These are phyloP conservation scores for Oegoconia quadripuncta DNA, from an alignment of 2,888 invertebrate species.

Conservation along the genomic window DNA sequence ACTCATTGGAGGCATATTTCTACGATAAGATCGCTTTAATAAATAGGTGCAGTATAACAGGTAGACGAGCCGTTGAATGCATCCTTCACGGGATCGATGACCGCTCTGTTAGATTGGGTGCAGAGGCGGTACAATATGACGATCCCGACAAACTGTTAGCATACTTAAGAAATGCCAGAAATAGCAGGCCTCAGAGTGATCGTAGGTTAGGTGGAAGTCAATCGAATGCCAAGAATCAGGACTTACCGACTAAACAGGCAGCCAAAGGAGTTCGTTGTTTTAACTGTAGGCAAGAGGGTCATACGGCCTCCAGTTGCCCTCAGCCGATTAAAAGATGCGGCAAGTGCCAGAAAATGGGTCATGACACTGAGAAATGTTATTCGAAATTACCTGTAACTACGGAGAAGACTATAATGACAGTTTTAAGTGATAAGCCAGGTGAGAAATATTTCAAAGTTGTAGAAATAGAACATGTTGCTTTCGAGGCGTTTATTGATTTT, in stretches of 20 bases:
- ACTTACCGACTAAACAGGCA: neutral
- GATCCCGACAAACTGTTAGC: constrained; percentile 18
- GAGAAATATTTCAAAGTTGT: neutral
- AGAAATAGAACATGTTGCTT: neutral
- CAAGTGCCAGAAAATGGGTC: neutral
- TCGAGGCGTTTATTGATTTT: constrained; percentile 3
- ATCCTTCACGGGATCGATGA: constrained; percentile 21
- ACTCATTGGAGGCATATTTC: constrained; percentile 16
- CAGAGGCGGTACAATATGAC: constrained; percentile 18
- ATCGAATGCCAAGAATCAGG: neutral
- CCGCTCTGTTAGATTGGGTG: constrained; percentile 17
- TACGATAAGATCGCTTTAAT: constrained; percentile 18
- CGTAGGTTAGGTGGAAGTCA: neutral
- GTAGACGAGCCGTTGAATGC: constrained; percentile 21
- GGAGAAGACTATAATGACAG: neutral
- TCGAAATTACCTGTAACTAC: neutral
- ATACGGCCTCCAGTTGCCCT: neutral
- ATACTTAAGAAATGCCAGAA: constrained; percentile 18
- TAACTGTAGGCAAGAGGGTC: neutral
- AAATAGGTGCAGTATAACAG: constrained; percentile 19
- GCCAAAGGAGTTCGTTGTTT: neutral
- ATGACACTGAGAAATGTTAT: neutral
- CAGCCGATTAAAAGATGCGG: neutral
- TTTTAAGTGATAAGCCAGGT: neutral
- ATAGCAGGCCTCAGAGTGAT: neutral